Conservation (phyloP, 2,113 vertebrate species). For the Ibidorhyncha struthersii region DNA sequence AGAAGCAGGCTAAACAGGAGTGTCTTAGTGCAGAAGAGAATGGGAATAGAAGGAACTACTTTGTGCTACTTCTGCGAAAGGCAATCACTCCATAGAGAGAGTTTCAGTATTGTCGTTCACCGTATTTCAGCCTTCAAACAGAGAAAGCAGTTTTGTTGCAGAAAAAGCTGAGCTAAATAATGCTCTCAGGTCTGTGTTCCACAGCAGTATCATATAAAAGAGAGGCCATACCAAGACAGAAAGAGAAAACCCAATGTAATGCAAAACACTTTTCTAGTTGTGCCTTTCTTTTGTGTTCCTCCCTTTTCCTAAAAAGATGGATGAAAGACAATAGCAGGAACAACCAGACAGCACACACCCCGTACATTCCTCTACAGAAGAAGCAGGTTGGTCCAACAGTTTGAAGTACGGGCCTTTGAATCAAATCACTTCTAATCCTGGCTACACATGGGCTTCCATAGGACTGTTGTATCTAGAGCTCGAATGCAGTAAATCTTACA, state of each 20-base stretch:
- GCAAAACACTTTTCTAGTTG: not conserved
- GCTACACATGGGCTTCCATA: not conserved
- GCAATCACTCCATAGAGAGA: not conserved
- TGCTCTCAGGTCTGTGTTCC: not conserved
- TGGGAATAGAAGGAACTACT: not conserved
- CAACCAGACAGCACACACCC: not conserved
- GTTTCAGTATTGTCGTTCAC: not conserved
- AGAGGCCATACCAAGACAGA: not conserved
- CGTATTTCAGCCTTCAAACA: not conserved
- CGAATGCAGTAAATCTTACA: not conserved
- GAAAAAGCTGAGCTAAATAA: not conserved
- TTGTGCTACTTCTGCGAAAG: not conserved
- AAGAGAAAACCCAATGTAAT: not conserved
- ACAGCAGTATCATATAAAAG: not conserved
- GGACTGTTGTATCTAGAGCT: not conserved
- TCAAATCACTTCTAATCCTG: not conserved
- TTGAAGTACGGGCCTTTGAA: not conserved
- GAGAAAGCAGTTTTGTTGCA: not conserved
- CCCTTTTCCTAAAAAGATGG: not conserved
- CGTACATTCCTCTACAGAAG: not conserved
- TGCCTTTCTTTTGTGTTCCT: not conserved
- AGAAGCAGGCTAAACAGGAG: not conserved
- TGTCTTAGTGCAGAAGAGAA: not conserved
- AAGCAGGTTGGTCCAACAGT: not conserved
- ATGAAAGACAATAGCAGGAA: not conserved